Base-by-base conservation (phyloP, 2,113 vertebrate species). In the Numida meleagris region DNA sequence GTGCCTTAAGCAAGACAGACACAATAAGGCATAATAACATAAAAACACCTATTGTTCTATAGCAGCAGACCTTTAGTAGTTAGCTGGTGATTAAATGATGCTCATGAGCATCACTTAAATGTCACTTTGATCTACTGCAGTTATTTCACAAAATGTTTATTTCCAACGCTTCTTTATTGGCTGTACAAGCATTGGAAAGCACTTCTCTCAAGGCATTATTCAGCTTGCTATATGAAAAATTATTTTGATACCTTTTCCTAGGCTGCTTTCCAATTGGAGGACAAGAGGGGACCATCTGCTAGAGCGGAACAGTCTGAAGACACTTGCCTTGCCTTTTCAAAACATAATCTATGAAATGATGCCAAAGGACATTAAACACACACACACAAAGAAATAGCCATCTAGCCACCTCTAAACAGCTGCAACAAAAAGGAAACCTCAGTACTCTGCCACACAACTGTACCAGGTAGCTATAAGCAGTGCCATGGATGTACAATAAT, bases 131-230 rank as follows among this genome's bases (percentile, higher is more conserved):
- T 93, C 63, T 95, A 88, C 1, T 76, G n/a, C 33, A 61, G 82
- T 81, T 95, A 95, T 82, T 94, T 93, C 82, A 80, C 33, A 89
- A 89, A 90, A 83, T 59, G 63, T 88, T 93, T 93, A 91, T 90
- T 80, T 83, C 76, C 20, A 14, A 80, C 45, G 33, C 17, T 80
- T 89, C 84, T 89, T 94, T 87, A 93, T 77, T 88, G 75, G 25
- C n/a, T 86, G 24, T 48, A 51, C 20, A 88, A 96, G 81, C 62
- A 94, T 7, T 65, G 57, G 88, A 88, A 45, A 91, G 55, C 51
- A 71, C 31, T 80, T 67, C 63, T 91, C 82, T 86, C 71, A 74
- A 82, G 50, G 62, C 16, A 70, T 78, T 85, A 82, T 65, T 92
- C 24, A 55, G 65, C 81, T 89, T 36, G n/a, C 68, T 82, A 6